Percentiles rank a stretch among this genome's conserved stretches.
These are phyloP conservation scores for Tetraodon nigroviridis DNA, from an alignment of 2,113 vertebrate species.

Conservation along the genomic window DNA sequence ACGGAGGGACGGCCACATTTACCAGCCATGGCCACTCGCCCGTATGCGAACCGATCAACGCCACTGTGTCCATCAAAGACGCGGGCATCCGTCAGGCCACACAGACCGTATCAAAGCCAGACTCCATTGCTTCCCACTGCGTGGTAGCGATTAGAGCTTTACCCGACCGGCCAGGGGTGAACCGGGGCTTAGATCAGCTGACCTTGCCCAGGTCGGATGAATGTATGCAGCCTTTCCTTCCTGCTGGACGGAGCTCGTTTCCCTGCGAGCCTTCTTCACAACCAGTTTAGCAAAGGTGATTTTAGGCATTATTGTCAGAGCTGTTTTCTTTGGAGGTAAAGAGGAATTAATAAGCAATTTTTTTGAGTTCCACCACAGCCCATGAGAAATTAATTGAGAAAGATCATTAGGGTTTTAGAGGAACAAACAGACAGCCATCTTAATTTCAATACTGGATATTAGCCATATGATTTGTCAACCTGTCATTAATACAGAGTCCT, in stretches of 20 bases:
- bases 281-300: conserved; percentile 29
- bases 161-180: conserved; percentile 13
- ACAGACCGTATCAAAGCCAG: conserved; percentile 11
- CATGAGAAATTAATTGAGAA: not conserved
- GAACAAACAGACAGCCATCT: not conserved
- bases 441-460: conserved; percentile 53
- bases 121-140: conserved; percentile 24
- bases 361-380: too few species aligned
- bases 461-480: conserved; percentile 56
- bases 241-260: conserved; percentile 32
- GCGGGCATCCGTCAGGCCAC: conserved; percentile 17
- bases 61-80: conserved; percentile 50
- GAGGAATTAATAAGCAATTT: too few species aligned
- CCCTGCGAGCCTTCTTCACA: conserved; percentile 14
- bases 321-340: conserved; percentile 5
- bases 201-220: conserved; percentile 52
- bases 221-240: conserved; percentile 50
- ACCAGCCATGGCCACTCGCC: conserved; percentile 37
- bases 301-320: conserved; percentile 55
- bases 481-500: conserved; percentile 38
- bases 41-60: conserved; percentile 67
- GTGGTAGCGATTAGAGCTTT: conserved; percentile 16
- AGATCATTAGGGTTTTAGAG: not conserved
- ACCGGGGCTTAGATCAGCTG: conserved; percentile 30
- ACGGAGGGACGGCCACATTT: conserved; percentile 11